Percentiles rank a stretch among this genome's conserved stretches.
These are phyloP conservation scores for Oryzaephilus surinamensis DNA, from an alignment of 1,140 invertebrate genomes.

Conservation along the genomic window DNA sequence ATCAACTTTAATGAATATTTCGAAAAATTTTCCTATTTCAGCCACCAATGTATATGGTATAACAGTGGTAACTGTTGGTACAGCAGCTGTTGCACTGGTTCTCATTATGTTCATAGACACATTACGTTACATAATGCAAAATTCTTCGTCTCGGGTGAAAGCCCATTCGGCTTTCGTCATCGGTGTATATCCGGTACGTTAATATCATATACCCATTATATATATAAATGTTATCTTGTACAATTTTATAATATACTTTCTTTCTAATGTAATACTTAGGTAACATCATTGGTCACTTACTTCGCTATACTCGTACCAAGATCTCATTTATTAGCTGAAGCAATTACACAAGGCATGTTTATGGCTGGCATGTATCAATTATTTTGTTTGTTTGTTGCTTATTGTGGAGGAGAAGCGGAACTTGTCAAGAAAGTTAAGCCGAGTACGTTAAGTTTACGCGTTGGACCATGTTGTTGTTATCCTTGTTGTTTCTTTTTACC, in stretches of 20 bases:
- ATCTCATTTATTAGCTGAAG: conserved; percentile 48
- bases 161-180: conserved; percentile 44
- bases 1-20: conserved; percentile 2
- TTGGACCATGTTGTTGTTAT: conserved; percentile 51
- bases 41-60: conserved; percentile 45
- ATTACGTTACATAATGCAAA: conserved; percentile 40
- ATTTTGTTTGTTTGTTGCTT: conserved; percentile 47
- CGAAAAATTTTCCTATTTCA: conserved; percentile 34
- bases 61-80: conserved; percentile 41
- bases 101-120: conserved; percentile 43
- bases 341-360: conserved; percentile 48
- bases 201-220: conserved; percentile 3
- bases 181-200: conserved; percentile 51
- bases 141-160: conserved; percentile 41
- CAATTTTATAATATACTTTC: conserved; percentile 1
- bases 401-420: conserved; percentile 47
- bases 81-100: conserved; percentile 37
- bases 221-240: conserved; percentile 1
- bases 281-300: conserved; percentile 43
- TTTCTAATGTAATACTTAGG: conserved; percentile 33
- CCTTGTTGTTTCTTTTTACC: conserved; percentile 48
- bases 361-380: conserved; percentile 52
- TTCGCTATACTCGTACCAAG: conserved; percentile 47
- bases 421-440: conserved; percentile 42
- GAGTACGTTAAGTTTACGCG: conserved; percentile 40